Percentiles rank a stretch among this genome's conserved stretches.
Evolutionary conservation across 1,140 invertebrate species (phyloP).

Genomic region (Bombus huntii): DNA sequence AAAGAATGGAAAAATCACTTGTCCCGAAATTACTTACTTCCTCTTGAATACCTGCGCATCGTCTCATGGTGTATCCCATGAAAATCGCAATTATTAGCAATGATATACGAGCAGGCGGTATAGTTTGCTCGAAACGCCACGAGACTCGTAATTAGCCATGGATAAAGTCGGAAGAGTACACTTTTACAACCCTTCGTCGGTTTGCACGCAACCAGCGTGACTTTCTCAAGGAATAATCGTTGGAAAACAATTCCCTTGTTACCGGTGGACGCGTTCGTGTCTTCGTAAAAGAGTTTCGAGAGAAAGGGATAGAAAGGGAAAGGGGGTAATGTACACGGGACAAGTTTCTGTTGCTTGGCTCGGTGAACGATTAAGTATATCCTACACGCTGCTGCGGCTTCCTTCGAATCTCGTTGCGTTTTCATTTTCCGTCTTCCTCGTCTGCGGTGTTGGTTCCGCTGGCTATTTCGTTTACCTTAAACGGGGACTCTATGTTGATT

Average conservation of each 20-base stretch:
- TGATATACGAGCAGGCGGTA: not conserved
- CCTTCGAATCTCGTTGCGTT: constrained; percentile 42
- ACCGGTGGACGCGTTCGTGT: constrained; percentile 1
- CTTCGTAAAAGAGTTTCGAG: not conserved
- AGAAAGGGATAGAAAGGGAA: not conserved
- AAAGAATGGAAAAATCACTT: not conserved
- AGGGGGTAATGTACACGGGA: constrained; percentile 37
- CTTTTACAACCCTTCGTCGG: constrained; percentile 5
- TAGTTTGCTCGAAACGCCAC: not conserved
- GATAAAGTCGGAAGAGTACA: constrained; percentile 30
- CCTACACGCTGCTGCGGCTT: constrained; percentile 44
- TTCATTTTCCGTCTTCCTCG: constrained; percentile 34
- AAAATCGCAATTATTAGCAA: not conserved
- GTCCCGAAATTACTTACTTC: constrained; percentile 8
- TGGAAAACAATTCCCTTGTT: constrained; percentile 45
- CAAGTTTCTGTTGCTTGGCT: constrained; percentile 57
- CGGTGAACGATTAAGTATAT: constrained; percentile 60
- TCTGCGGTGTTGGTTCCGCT: not conserved
- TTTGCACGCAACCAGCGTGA: constrained; percentile 25
- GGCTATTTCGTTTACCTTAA: constrained; percentile 56
- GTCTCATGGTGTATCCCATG: not conserved
- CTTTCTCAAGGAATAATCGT: constrained; percentile 47
- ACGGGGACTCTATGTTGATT: constrained; percentile 39
- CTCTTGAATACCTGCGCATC: not conserved
- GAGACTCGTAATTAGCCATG: constrained; percentile 24